Conservation (phyloP, 1,140 invertebrate genomes). For the Platorchestia sp. region DNA sequence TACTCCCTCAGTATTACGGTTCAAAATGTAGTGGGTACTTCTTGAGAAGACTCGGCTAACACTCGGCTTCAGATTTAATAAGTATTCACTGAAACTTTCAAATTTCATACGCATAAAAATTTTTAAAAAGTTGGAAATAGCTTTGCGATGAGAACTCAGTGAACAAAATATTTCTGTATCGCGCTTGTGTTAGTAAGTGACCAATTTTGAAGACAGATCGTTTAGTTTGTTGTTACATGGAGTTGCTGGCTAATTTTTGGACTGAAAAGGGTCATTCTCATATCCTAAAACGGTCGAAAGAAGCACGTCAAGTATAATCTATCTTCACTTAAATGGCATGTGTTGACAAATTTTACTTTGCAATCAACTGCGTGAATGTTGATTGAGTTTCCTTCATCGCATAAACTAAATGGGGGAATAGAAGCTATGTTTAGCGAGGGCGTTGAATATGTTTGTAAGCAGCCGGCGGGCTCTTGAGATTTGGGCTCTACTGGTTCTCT, state of each 20-base stretch:
- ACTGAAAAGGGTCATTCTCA: neutral
- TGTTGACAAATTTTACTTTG: neutral
- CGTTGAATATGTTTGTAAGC: neutral
- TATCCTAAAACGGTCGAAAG: neutral
- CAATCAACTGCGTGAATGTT: neutral
- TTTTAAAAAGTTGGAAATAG: neutral
- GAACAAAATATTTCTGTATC: neutral
- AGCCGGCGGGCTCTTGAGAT: neutral
- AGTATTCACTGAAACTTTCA: too few species aligned
- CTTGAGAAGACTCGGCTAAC: too few species aligned
- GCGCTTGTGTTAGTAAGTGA: neutral
- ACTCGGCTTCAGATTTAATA: neutral
- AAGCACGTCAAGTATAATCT: neutral
- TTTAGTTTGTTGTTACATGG: neutral
- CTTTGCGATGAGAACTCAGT: neutral
- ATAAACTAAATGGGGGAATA: neutral
- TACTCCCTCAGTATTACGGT: neutral
- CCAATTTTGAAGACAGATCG: neutral
- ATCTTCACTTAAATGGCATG: neutral
- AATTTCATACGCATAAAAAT: neutral
- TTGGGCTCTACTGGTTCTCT: neutral
- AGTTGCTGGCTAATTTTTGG: neutral
- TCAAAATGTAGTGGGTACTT: neutral
- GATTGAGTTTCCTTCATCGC: neutral
- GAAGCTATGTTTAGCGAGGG: neutral